A percentile compares a stretch with the other conserved stretches of the same genome.
phyloP scores from a whole-genome alignment of 2,797 vertebrate genomes.

The Fistularia commersonii region DNA sequence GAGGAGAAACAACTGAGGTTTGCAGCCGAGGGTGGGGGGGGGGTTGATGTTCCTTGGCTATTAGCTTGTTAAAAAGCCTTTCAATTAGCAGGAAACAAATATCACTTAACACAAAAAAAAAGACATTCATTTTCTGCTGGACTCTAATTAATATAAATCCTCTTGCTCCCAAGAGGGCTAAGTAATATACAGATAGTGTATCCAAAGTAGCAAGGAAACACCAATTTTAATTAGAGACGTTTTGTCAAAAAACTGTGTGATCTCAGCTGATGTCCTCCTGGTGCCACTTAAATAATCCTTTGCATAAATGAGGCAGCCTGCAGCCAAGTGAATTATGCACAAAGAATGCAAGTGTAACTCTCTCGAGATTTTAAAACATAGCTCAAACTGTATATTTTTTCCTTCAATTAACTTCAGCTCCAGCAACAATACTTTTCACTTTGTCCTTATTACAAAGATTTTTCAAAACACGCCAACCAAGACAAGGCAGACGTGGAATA shows the following conservation, averaged over 20 bases:
- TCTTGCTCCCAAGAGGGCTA: constrained; percentile 34
- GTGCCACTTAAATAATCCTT: constrained; percentile 30
- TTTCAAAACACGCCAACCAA: constrained; percentile 3
- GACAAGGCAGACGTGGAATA: not conserved
- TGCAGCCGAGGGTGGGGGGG: constrained; percentile 31
- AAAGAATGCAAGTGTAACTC: constrained; percentile 17
- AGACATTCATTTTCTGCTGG: constrained; percentile 32
- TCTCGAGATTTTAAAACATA: constrained; percentile 2
- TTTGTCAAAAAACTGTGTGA: constrained; percentile 43
- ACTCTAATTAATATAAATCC: constrained; percentile 55
- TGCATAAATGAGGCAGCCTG: constrained; percentile 45
- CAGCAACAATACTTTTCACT: constrained; percentile 3
- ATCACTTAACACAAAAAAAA: constrained; percentile 33
- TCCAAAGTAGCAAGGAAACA: constrained; percentile 29
- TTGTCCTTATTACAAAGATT: constrained; percentile 5
- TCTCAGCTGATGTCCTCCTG: constrained; percentile 34
- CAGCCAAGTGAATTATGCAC: constrained; percentile 8
- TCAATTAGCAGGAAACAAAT: constrained; percentile 57
- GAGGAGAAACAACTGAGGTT: constrained; percentile 6
- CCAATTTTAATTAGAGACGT: constrained; percentile 62
- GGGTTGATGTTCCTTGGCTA: constrained; percentile 16
- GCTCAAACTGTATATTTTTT: not conserved
- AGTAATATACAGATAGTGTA: constrained; percentile 40
- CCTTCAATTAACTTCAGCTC: too few species aligned
- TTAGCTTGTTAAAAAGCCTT: constrained; percentile 50